Evolutionary conservation across 2,797 vertebrate genomes (phyloP), one percentile per base, ranked within the genome.

Genomic region (Argyrosomus regius): DNA sequence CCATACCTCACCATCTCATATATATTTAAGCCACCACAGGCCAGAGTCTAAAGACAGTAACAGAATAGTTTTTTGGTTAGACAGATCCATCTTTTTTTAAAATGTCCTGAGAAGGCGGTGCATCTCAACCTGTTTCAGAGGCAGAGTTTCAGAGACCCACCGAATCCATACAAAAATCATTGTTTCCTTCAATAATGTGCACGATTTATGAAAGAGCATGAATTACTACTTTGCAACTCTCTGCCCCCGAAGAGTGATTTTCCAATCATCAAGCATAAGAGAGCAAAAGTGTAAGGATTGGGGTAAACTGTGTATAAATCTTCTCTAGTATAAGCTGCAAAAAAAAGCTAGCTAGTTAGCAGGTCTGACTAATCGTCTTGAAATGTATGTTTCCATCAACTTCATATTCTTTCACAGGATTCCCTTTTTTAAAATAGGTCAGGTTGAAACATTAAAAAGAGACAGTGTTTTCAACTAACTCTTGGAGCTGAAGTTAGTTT

Each of bases 1-100:
- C 43, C 41, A 53, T 80, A 63, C 83, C 62, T 45, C 5, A 5
- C 69, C 54, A 77, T 81, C 53, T 54, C 20, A 75, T 50, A 26
- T 57, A 72, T 80, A 71, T 75, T 72, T 56, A 74, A 80, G 52
- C 52, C 41, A 53, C 52, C 41, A 56, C 16, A 50, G 12, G 60
- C 53, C 7, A 41, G 39, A 17, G 43, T 64, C 10, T 50, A 58
- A 58, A 50, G 28, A 52, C 39, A 71, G 6, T 20, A n/a, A 53
- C 31, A 49, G n/a, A 11, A 18, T 35, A 20, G 4, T 18, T 54
- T 74, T 46, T 64, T 78, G 20, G 4, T 35, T 10, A 20, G 28
- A 63, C 59, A 75, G 39, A 20, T 49, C 57, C 6, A n/a, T 60
- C 26, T 24, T 66, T 11, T 39, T n/a, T 52, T 0, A 59, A 31